Conservation (phyloP, 2,888 invertebrate species). For the Phalera bucephala region DNA sequence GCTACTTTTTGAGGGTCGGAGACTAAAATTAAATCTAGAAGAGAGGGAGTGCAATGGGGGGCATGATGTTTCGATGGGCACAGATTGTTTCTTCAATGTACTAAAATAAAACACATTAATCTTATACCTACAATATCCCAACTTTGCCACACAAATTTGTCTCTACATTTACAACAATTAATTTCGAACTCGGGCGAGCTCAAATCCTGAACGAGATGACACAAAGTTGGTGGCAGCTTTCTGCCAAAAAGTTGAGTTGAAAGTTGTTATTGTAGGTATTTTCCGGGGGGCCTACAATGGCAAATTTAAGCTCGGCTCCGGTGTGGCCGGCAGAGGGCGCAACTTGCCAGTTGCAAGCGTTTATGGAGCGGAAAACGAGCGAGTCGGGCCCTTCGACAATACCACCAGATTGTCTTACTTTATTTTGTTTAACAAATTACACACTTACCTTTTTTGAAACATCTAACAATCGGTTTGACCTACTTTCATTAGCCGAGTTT, state of each 20-base stretch:
- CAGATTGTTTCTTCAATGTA: no score
- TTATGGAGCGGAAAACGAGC: constrained; percentile 57
- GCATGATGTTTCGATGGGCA: no score
- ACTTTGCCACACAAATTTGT: constrained; percentile 21
- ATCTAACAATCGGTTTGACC: no score
- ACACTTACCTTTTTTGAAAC: no score
- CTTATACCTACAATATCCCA: constrained; percentile 2
- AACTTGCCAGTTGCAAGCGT: constrained; percentile 43
- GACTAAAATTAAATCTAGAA: no score
- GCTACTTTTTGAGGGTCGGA: no score
- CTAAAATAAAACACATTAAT: neutral
- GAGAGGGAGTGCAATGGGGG: no score
- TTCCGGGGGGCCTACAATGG: constrained; percentile 1
- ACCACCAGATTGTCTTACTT: constrained; percentile 44
- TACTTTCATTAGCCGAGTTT: no score
- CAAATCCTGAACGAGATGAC: constrained; percentile 29
- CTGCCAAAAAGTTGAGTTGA: constrained; percentile 50
- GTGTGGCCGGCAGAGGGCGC: constrained; percentile 28
- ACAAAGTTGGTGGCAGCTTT: constrained; percentile 37
- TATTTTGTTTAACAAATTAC: no score
- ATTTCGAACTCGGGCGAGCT: constrained; percentile 19
- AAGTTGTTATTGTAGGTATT: constrained; percentile 46
- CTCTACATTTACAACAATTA: constrained; percentile 24
- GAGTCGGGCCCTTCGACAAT: constrained; percentile 22
- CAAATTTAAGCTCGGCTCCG: neutral